Conservation (phyloP, 1,140 invertebrate genomes). For the Acromyrmex echinatior region DNA sequence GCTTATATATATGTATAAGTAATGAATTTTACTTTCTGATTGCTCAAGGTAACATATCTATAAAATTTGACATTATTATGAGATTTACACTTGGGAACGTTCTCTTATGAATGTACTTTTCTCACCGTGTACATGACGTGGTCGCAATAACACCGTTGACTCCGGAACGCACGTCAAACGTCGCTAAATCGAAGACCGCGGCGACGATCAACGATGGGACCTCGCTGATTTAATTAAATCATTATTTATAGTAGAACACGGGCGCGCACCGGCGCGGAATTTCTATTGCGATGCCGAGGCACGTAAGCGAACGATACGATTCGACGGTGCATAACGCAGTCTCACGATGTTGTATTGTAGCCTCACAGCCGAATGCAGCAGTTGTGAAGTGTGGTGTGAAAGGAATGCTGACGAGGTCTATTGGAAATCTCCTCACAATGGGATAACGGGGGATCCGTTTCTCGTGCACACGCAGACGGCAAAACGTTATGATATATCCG, state of each 20-base stretch:
- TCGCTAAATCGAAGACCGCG: constrained; percentile 26
- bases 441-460: constrained; percentile 73
- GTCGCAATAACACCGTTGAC: neutral
- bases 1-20: no score
- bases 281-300: constrained; percentile 19
- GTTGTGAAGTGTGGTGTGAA: constrained; percentile 63
- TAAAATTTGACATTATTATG: no score
- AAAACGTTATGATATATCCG: constrained; percentile 40
- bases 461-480: constrained; percentile 53
- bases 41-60: no score
- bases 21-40: no score
- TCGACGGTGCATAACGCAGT: constrained; percentile 26
- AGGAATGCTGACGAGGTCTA: constrained; percentile 68
- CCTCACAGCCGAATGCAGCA: constrained; percentile 40
- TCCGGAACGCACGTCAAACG: neutral
- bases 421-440: constrained; percentile 71
- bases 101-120: no score
- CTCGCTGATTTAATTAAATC: constrained; percentile 45
- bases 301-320: constrained; percentile 32
- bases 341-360: constrained; percentile 39
- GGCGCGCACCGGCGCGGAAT: neutral
- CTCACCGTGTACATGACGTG: neutral
- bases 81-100: no score
- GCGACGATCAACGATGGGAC: constrained; percentile 27
- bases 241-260: constrained; percentile 39